Evolutionary conservation across 2,888 invertebrate species (phyloP).

Genomic region (Cantharis rufa): DNA sequence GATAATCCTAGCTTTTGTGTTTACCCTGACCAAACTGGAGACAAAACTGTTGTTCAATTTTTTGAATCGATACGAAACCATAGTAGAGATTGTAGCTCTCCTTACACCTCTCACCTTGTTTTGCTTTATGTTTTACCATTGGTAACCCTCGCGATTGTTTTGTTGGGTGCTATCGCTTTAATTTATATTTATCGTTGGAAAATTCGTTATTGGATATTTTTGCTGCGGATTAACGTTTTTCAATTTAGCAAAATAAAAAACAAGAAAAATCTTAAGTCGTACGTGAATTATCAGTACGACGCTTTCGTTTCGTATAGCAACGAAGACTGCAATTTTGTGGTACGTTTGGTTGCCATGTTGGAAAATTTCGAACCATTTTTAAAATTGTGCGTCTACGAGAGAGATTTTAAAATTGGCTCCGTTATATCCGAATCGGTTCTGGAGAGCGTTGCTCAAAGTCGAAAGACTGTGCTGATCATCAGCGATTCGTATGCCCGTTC

Average conservation of each 20-base stretch:
- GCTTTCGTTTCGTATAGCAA: conserved; percentile 66
- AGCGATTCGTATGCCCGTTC: conserved; percentile 71
- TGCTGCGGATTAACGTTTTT: conserved; percentile 60
- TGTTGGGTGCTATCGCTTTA: conserved; percentile 2
- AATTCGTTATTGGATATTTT: conserved; percentile 53
- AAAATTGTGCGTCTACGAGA: conserved; percentile 70
- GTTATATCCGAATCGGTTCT: conserved; percentile 69
- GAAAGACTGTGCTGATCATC: conserved; percentile 67
- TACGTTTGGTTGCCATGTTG: conserved; percentile 63
- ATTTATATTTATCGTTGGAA: conserved; percentile 51
- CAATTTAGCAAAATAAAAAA: conserved; percentile 48
- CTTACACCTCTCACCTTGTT: conserved; percentile 4
- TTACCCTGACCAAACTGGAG: conserved; percentile 37
- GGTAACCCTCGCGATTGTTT: neutral
- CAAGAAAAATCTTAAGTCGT: conserved; percentile 43
- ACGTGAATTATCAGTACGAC: conserved; percentile 58
- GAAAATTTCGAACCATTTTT: conserved; percentile 64
- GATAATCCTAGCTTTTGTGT: conserved; percentile 32
- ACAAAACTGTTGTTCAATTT: conserved; percentile 39
- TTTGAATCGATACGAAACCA: conserved; percentile 30
- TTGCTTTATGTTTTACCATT: conserved; percentile 10
- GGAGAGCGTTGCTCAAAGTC: conserved; percentile 66
- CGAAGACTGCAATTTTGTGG: conserved; percentile 66
- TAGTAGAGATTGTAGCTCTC: conserved; percentile 24
- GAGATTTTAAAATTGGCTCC: conserved; percentile 69